Conservation (phyloP, 2,113 vertebrate genomes). For the Nerophis ophidion region DNA sequence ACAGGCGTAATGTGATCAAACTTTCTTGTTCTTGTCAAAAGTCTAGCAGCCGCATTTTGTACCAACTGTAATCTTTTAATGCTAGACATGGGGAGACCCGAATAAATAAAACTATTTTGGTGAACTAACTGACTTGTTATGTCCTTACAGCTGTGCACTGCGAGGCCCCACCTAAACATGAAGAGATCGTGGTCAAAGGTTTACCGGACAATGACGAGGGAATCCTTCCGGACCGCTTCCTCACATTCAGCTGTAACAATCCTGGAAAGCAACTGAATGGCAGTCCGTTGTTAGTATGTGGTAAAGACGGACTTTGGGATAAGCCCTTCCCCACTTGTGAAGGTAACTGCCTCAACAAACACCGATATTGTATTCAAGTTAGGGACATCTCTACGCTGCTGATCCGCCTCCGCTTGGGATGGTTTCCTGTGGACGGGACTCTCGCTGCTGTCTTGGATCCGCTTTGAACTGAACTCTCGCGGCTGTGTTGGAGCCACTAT, state of each 20-base stretch:
- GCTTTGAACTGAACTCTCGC: too few species aligned
- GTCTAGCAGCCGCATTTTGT: too few species aligned
- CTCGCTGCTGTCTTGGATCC: too few species aligned
- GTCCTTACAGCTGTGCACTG: slow-evolving; percentile 31
- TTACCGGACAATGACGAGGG: slow-evolving; percentile 42
- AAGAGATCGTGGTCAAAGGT: background rate
- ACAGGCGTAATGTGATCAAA: too few species aligned
- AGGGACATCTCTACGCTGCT: too few species aligned
- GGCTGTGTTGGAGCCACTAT: too few species aligned
- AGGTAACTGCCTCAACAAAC: slow-evolving; percentile 62
- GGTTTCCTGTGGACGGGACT: too few species aligned
- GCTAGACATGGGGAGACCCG: too few species aligned
- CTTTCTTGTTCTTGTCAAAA: too few species aligned
- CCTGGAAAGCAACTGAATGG: slow-evolving; percentile 55
- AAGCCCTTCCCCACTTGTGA: slow-evolving; percentile 67
- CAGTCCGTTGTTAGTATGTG: slow-evolving; percentile 64
- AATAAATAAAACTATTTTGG: background rate
- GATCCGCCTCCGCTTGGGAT: too few species aligned
- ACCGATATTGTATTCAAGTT: background rate
- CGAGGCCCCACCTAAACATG: background rate
- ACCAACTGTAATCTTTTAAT: too few species aligned
- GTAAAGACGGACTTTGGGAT: slow-evolving; percentile 72
- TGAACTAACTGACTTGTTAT: slow-evolving; percentile 2
- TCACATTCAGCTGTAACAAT: slow-evolving; percentile 71
- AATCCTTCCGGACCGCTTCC: slow-evolving; percentile 64